Base-by-base conservation (phyloP, 2,113 vertebrate species). In the Stercorarius parasiticus region DNA sequence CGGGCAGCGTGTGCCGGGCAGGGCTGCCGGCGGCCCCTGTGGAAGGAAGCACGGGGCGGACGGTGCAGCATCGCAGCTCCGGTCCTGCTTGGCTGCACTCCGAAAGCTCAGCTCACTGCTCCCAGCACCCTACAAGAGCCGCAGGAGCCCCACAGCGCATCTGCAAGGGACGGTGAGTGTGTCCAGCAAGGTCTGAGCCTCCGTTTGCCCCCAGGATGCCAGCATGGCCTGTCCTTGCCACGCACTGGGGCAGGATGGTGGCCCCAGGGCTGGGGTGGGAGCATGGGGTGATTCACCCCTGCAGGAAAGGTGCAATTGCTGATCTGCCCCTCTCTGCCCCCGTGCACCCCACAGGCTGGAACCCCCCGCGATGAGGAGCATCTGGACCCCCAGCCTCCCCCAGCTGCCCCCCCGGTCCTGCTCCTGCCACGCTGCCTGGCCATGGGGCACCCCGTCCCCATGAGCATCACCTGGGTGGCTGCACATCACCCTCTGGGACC, bases 241-340 rank as follows among this genome's bases (percentile, higher is more conserved):
- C 4, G 67, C 53, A 38, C 13, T 1, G 0, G 16, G 45, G 38
- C 47, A 13, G 88, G 71, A 72, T 34, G 59, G 34, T 34, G 67
- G 32, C 65, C 27, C n/a, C 0, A 2, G 17, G 23, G 36, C 36
- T 40, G 64, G 61, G 66, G 66, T 0, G 1, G 64, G 36, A 52
- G 19, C 42, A 9, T 0, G 14, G 58, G 52, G 43, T 5, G 29
- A 42, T 3, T 16, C 13, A 11, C 26, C 21, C 52, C 9, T 0
- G 1, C 0, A 2, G 58, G 25, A 50, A 45, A 23, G 40, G 8
- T 21, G 26, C 0, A 0, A 25, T 80, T 0, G 0, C 88, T 88
- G 50, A 88, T 32, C 36, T 20, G 27, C 22, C 10, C 15, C 18
- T 87, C 59, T 77, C 45, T 25, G 17, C 13, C 53, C 23, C 32